These are phyloP conservation scores for Cancer borealis DNA, from an alignment of 2,888 invertebrate genomes.

Conservation along the genomic window DNA sequence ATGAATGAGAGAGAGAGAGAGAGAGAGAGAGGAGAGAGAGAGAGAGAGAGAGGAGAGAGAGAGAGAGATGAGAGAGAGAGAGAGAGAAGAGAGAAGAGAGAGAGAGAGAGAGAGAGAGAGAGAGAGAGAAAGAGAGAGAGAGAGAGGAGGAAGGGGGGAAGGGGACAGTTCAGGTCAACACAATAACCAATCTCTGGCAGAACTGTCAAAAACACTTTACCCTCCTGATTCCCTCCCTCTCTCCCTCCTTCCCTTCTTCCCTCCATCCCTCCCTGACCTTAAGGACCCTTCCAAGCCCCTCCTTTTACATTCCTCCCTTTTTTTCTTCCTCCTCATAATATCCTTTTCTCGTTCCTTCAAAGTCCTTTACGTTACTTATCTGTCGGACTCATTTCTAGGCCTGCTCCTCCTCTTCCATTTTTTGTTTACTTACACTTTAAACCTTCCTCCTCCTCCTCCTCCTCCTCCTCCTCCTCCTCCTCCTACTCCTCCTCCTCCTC, in stretches of 20 bases:
- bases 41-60: slow-evolving; percentile 37
- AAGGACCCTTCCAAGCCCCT: not conserved
- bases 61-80: slow-evolving; percentile 49
- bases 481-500: not conserved
- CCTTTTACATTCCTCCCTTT: not conserved
- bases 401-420: not conserved
- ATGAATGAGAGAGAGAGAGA: not conserved
- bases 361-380: not conserved
- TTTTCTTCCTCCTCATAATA: not conserved
- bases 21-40: slow-evolving; percentile 43
- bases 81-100: slow-evolving; percentile 40
- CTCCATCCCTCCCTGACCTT: not conserved
- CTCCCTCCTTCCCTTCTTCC: not conserved
- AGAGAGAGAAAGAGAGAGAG: not conserved
- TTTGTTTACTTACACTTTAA: not conserved
- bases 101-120: slow-evolving; percentile 36
- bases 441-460: not conserved
- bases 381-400: not conserved
- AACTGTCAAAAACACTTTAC: slow-evolving; percentile 25
- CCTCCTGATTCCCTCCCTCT: not conserved
- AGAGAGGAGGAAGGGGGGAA: not conserved
- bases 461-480: slow-evolving; percentile 1
- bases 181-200: slow-evolving; percentile 21
- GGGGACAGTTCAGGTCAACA: not conserved
- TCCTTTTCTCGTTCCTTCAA: not conserved